These are phyloP conservation scores for Melieria picta DNA, from an alignment of 2,888 invertebrate genomes.

Conservation along the genomic window DNA sequence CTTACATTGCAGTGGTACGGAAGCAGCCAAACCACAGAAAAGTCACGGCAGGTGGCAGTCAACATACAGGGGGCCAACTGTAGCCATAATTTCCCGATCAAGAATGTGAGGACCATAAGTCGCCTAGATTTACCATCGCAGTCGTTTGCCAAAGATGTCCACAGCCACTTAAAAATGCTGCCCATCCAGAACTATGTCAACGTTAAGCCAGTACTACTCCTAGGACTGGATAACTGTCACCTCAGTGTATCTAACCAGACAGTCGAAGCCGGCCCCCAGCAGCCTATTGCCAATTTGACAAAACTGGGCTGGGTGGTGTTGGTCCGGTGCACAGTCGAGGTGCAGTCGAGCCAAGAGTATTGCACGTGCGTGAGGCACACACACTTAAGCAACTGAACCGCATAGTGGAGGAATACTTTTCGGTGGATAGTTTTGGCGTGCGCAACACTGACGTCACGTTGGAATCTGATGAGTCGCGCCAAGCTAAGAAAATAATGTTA, in stretches of 20 bases:
- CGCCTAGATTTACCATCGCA: constrained; percentile 1
- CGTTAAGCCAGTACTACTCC: neutral
- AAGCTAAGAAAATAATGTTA: neutral
- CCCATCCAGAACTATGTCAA: constrained; percentile 6
- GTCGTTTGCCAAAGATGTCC: neutral
- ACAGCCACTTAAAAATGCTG: constrained; percentile 1
- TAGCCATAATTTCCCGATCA: no score
- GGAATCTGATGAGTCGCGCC: constrained; percentile 2
- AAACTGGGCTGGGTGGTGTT: neutral
- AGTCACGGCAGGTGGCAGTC: constrained; percentile 19
- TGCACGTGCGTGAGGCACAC: neutral
- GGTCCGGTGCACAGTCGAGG: neutral
- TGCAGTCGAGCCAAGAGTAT: neutral
- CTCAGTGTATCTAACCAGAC: neutral
- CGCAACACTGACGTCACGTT: neutral
- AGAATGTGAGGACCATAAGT: neutral
- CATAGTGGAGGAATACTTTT: constrained; percentile 18
- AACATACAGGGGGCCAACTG: no score
- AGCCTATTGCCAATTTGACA: constrained; percentile 7
- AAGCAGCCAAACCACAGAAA: constrained; percentile 16
- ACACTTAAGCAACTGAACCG: neutral
- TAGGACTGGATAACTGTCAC: constrained; percentile 12
- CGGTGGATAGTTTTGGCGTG: constrained; percentile 13
- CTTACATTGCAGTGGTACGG: constrained; percentile 38
- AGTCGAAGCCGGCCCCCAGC: neutral